phyloP scores from a whole-genome alignment of 2,113 vertebrate species.

The Xiphias gladius region DNA sequence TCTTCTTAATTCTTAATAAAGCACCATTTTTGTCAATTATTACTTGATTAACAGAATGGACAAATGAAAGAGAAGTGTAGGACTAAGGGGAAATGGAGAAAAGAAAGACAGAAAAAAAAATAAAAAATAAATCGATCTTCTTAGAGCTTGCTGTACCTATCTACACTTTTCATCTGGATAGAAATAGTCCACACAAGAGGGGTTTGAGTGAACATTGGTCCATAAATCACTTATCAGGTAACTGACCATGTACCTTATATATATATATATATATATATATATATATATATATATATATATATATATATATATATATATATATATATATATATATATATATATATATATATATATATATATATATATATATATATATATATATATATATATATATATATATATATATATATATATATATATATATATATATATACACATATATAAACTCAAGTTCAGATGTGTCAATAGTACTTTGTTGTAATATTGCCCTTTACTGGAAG shows the following conservation, averaged over 20 bases:
- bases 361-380: no score
- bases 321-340: no score
- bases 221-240: constrained; percentile 22
- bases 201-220: constrained; percentile 22
- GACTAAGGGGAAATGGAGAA: not conserved
- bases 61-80: not conserved
- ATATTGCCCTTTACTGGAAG: constrained; percentile 2
- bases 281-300: no score
- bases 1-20: no score
- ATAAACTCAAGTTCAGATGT: not conserved
- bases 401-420: no score
- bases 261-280: no score
- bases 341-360: no score
- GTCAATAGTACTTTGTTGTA: not conserved
- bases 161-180: not conserved
- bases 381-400: no score
- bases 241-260: not conserved
- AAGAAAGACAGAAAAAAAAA: not conserved
- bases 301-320: no score
- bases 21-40: not conserved
- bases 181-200: not conserved
- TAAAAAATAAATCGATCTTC: not conserved
- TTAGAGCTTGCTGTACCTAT: not conserved
- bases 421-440: no score
- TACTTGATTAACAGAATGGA: not conserved